phyloP scores from a whole-genome alignment of 2,888 invertebrate genomes.

The Archips crataeganus region DNA sequence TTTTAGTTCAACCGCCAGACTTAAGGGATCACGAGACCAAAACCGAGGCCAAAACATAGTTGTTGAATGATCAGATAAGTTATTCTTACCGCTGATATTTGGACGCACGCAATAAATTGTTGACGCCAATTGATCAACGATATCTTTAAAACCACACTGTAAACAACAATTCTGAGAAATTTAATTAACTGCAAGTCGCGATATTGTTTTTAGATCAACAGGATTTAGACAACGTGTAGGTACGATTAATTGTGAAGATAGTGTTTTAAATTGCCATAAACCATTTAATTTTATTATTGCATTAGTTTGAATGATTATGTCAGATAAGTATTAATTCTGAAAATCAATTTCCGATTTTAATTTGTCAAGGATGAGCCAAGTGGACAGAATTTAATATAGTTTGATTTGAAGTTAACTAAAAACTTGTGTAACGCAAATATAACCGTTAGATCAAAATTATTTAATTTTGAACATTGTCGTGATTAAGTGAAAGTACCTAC shows the following conservation, averaged over 20 bases:
- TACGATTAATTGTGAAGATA: neutral
- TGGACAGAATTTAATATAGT: no score
- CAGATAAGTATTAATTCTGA: neutral
- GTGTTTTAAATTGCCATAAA: neutral
- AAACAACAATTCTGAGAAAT: constrained; percentile 18
- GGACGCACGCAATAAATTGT: neutral
- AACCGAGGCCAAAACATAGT: no score
- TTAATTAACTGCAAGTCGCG: constrained; percentile 19
- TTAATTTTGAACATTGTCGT: no score
- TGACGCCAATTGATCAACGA: neutral
- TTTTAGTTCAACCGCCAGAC: no score
- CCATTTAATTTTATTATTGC: neutral
- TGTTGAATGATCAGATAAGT: neutral
- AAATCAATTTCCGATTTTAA: neutral
- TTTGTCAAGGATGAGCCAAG: neutral
- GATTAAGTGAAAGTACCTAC: no score
- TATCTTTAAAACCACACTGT: neutral
- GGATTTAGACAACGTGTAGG: neutral
- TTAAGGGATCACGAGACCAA: no score
- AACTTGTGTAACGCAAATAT: no score
- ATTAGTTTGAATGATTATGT: neutral
- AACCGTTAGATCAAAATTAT: no score
- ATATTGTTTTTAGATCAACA: neutral
- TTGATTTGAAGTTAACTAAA: no score
- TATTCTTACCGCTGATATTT: no score